Evolutionary conservation across 2,797 vertebrate genomes (phyloP).

Genomic region (Scolopax rusticola): DNA sequence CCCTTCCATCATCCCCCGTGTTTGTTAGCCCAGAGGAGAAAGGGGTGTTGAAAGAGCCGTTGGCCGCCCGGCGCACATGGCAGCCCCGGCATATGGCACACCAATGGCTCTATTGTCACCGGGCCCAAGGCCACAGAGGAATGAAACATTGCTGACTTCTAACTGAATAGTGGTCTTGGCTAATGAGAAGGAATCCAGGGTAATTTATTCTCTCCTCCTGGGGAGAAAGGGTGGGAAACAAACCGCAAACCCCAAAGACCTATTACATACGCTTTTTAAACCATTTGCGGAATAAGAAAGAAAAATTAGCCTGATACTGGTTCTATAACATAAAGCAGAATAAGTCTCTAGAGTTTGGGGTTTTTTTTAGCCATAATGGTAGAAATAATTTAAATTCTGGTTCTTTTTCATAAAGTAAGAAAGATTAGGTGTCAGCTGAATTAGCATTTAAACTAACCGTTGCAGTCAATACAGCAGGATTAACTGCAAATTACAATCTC

Average conservation of each 20-base stretch:
- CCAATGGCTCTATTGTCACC: constrained; percentile 24
- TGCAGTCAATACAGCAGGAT: constrained; percentile 19
- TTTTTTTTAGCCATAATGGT: not conserved
- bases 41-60: constrained; percentile 13
- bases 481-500: constrained; percentile 45
- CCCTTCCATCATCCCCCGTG: not conserved
- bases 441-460: constrained; percentile 44
- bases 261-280: not conserved
- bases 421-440: constrained; percentile 17
- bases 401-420: not conserved
- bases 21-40: constrained; percentile 31
- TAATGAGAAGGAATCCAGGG: constrained; percentile 34
- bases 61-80: not conserved
- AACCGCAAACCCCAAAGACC: not conserved
- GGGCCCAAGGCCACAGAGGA: not conserved
- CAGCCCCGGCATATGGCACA: constrained; percentile 20
- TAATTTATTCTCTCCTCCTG: constrained; percentile 15
- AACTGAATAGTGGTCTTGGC: constrained; percentile 13
- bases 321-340: not conserved
- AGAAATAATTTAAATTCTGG: not conserved
- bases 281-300: not conserved
- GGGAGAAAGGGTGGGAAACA: not conserved
- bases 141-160: constrained; percentile 29
- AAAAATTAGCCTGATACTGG: not conserved
- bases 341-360: not conserved